A percentile compares a stretch with the other conserved stretches of the same genome.
phyloP scores from a whole-genome alignment of 2,797 vertebrate species.

The Chelon auratus region DNA sequence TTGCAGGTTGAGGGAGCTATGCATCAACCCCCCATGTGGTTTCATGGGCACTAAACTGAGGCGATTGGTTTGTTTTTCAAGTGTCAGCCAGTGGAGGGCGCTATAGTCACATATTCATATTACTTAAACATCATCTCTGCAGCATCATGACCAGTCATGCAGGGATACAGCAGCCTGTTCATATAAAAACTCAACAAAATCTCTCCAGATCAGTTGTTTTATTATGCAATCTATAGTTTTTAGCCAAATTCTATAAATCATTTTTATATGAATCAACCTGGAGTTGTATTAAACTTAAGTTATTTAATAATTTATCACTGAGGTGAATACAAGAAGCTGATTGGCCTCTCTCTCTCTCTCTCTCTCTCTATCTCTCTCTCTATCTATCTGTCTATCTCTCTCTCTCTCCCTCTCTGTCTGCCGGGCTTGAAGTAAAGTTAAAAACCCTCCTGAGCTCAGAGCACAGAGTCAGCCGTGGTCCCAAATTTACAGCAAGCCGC shows the following conservation, averaged over 20 bases:
- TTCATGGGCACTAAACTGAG: background rate
- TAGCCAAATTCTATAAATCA: background rate
- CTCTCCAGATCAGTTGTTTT: background rate
- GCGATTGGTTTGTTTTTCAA: background rate
- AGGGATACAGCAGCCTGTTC: background rate
- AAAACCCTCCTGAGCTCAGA: conserved; percentile 24
- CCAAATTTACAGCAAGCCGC: background rate
- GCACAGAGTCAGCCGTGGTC: conserved; percentile 7
- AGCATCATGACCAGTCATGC: conserved; percentile 25
- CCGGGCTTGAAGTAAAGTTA: conserved; percentile 53
- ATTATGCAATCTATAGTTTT: background rate
- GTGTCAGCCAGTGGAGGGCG: conserved; percentile 40
- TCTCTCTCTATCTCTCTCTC: conserved; percentile 21
- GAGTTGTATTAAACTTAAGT: conserved; percentile 3
- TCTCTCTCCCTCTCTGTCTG: conserved; percentile 20
- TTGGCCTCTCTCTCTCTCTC: conserved; percentile 40
- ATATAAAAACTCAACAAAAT: background rate
- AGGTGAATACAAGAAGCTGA: conserved; percentile 44
- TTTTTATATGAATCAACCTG: background rate
- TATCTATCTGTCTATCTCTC: no score
- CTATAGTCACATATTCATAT: conserved; percentile 14
- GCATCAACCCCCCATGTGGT: background rate
- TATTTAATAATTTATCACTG: conserved; percentile 49
- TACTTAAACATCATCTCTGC: background rate
- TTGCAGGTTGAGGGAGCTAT: background rate